A percentile compares a stretch with the other conserved stretches of the same genome.
Evolutionary conservation across 2,797 vertebrate genomes (phyloP).

Genomic region (Oreochromis grahami): DNA sequence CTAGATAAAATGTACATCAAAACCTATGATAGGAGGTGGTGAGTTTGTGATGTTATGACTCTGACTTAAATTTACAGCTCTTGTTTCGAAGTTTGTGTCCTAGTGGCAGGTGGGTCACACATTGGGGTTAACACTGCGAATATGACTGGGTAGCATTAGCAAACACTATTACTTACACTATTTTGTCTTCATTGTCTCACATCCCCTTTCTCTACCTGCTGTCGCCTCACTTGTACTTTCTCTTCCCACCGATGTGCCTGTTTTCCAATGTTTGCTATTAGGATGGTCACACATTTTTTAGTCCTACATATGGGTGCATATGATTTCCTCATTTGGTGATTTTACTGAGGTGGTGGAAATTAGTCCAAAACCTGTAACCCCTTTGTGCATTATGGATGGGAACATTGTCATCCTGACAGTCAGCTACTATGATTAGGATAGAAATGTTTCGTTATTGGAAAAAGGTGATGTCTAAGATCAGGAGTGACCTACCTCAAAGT

Average conservation of each 20-base stretch:
- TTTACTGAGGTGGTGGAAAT: neutral
- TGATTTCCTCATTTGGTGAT: neutral
- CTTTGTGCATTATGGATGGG: neutral
- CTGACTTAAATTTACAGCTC: neutral
- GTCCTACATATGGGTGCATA: neutral
- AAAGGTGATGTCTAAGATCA: neutral
- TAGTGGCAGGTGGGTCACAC: neutral
- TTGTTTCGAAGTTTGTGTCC: neutral
- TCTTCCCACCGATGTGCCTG: neutral
- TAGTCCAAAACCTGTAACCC: neutral
- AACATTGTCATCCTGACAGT: neutral
- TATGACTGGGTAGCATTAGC: neutral
- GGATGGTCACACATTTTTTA: neutral
- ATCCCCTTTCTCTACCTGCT: neutral
- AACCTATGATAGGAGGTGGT: neutral
- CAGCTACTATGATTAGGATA: neutral
- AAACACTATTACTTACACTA: neutral
- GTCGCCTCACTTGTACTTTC: neutral
- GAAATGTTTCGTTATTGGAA: neutral
- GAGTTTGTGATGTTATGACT: neutral
- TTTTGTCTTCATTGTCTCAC: neutral
- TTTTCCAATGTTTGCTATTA: conserved; percentile 34
- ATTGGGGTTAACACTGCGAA: neutral
- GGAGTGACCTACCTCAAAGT: neutral
- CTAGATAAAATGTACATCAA: neutral